Evolutionary conservation across 1,140 invertebrate species (phyloP).

Genomic region (Bombus difficillimus): DNA sequence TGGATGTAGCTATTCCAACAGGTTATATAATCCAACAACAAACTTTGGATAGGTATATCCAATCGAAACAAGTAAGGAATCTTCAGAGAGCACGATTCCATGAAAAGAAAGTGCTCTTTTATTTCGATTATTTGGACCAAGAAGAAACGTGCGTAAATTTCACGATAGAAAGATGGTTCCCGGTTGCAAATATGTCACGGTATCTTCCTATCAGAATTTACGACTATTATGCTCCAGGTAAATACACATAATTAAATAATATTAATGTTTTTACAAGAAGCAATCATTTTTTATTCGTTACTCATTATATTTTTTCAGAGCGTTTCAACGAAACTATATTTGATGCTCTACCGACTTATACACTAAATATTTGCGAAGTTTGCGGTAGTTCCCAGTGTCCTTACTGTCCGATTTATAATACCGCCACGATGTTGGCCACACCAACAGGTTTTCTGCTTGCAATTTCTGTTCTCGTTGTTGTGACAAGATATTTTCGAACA

Average conservation of each 20-base stretch:
- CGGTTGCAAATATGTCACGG: conserved; percentile 97
- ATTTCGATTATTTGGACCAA: conserved; percentile 94
- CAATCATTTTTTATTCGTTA: not conserved
- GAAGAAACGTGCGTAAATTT: conserved; percentile 95
- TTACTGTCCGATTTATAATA: conserved; percentile 96
- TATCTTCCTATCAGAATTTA: conserved; percentile 95
- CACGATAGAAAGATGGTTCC: conserved; percentile 96
- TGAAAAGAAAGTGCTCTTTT: conserved; percentile 94
- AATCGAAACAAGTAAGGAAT: conserved; percentile 88
- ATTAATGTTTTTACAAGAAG: not conserved
- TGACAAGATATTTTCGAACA: conserved; percentile 74
- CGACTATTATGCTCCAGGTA: conserved; percentile 98
- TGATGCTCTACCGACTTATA: conserved; percentile 93
- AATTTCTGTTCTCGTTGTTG: conserved; percentile 68
- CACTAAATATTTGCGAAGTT: conserved; percentile 98
- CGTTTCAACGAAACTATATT: conserved; percentile 97
- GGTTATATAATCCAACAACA: conserved; percentile 97
- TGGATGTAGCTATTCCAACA: conserved; percentile 96
- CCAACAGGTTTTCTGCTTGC: conserved; percentile 75
- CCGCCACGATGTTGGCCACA: conserved; percentile 81
- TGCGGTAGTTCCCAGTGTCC: conserved; percentile 99
- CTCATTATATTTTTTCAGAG: conserved; percentile 85
- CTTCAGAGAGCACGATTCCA: conserved; percentile 93
- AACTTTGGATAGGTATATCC: conserved; percentile 92
- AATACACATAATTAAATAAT: conserved; percentile 59